Percentiles rank a stretch among this genome's conserved stretches.
Conservation (phyloP, 1,140 invertebrate species). For the Ectropis grisescens region DNA sequence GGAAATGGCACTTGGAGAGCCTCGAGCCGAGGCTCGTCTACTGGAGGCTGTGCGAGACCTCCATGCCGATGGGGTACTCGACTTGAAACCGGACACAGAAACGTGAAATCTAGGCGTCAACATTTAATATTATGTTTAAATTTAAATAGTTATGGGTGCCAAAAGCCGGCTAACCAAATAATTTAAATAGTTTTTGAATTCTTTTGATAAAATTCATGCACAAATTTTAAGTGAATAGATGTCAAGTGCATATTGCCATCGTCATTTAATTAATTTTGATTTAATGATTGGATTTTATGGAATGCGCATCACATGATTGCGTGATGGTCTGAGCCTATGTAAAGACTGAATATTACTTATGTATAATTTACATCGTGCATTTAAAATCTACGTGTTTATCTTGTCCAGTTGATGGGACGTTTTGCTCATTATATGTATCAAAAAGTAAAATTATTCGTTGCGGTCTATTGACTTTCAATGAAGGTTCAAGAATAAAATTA, state of each 20-base stretch:
- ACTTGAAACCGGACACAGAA: conserved; percentile 31
- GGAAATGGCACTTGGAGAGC: conserved; percentile 80
- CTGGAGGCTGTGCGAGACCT: conserved; percentile 62
- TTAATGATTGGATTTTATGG: too few relatives aligned
- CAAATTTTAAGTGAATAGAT: too few relatives aligned
- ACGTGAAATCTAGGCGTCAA: conserved; percentile 44
- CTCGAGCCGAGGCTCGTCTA: conserved; percentile 70
- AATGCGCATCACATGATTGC: too few relatives aligned
- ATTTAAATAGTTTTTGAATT: too few relatives aligned
- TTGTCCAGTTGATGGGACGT: conserved; percentile 33
- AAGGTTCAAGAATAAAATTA: conserved; percentile 31
- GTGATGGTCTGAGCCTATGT: conserved; percentile 50
- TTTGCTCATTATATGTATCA: conserved; percentile 56
- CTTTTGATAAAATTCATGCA: too few relatives aligned
- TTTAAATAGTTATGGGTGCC: conserved; percentile 24
- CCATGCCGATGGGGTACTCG: conserved; percentile 44
- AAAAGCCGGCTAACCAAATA: too few relatives aligned
- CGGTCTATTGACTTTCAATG: conserved; percentile 64
- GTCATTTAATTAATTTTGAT: too few relatives aligned
- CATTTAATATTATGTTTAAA: conserved; percentile 4
- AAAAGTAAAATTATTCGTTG: conserved; percentile 45
- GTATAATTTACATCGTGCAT: conserved; percentile 40
- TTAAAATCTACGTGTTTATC: too few relatives aligned
- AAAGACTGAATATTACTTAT: conserved; percentile 67
- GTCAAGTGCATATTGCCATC: too few relatives aligned